Evolutionary conservation across 2,113 vertebrate species (phyloP).

Genomic region (Salvelinus alpinus): DNA sequence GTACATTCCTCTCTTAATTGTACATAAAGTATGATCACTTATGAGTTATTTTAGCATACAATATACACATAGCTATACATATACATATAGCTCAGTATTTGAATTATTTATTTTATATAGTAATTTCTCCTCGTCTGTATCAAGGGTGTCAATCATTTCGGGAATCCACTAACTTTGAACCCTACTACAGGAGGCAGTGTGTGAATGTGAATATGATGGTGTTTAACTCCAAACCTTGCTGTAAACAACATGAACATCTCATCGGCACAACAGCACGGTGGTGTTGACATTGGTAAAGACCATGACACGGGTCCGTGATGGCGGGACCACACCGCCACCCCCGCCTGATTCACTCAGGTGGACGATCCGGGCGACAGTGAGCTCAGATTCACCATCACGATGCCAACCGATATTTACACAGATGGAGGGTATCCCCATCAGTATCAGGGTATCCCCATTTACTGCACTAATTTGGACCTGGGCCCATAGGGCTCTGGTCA

Average conservation of each 20-base stretch:
- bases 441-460: background rate
- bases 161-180: slow-evolving; percentile 1
- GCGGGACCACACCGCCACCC: background rate
- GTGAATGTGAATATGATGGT: too few species aligned
- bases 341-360: slow-evolving; percentile 19
- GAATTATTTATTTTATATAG: too few species aligned
- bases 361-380: background rate
- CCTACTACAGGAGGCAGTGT: background rate
- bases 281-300: slow-evolving; percentile 13
- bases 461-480: too few species aligned
- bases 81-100: too few species aligned
- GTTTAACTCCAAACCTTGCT: slow-evolving; percentile 20
- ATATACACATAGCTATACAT: too few species aligned
- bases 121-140: too few species aligned
- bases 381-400: background rate
- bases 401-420: background rate
- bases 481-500: too few species aligned
- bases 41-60: too few species aligned
- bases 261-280: background rate
- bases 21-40: too few species aligned
- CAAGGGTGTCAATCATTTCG: too few species aligned
- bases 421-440: background rate
- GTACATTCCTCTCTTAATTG: too few species aligned
- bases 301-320: slow-evolving; percentile 8
- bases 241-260: slow-evolving; percentile 33